Conservation (phyloP, 2,888 invertebrate species). For the Scaptomyza tumidula region DNA sequence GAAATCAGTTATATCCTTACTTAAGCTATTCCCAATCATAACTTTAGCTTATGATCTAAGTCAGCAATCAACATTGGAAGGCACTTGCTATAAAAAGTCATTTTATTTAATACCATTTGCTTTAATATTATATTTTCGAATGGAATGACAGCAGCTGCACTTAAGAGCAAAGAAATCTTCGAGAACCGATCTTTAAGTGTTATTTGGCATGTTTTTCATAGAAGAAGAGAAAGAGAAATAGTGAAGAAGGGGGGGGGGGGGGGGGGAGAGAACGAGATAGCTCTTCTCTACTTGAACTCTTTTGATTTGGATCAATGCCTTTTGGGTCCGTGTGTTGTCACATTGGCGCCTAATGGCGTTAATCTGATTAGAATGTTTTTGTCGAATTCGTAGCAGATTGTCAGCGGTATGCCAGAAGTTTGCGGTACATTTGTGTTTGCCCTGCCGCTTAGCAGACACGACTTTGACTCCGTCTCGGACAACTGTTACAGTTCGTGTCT, state of each 20-base stretch:
- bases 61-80: background rate
- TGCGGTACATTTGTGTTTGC: slow-evolving; percentile 67
- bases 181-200: slow-evolving; percentile 28
- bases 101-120: background rate
- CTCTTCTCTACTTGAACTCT: slow-evolving; percentile 10
- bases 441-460: slow-evolving; percentile 57
- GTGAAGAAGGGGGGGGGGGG: too few relatives aligned
- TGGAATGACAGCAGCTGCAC: slow-evolving; percentile 1
- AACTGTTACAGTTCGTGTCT: slow-evolving; percentile 62
- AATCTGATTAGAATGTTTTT: slow-evolving; percentile 73
- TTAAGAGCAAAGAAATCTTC: slow-evolving; percentile 12
- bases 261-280: background rate
- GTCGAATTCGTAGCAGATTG: slow-evolving; percentile 11
- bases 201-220: slow-evolving; percentile 16
- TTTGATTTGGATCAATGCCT: slow-evolving; percentile 48
- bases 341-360: slow-evolving; percentile 72
- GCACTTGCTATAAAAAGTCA: background rate
- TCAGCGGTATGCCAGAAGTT: slow-evolving; percentile 29
- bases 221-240: background rate
- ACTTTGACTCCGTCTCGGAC: slow-evolving; percentile 16
- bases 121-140: background rate
- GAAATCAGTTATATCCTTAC: background rate
- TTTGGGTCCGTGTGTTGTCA: slow-evolving; percentile 37
- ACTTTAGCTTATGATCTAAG: background rate
- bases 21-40: background rate